Conservation (phyloP, 2,888 invertebrate genomes). For the Meandrusa payeni region DNA sequence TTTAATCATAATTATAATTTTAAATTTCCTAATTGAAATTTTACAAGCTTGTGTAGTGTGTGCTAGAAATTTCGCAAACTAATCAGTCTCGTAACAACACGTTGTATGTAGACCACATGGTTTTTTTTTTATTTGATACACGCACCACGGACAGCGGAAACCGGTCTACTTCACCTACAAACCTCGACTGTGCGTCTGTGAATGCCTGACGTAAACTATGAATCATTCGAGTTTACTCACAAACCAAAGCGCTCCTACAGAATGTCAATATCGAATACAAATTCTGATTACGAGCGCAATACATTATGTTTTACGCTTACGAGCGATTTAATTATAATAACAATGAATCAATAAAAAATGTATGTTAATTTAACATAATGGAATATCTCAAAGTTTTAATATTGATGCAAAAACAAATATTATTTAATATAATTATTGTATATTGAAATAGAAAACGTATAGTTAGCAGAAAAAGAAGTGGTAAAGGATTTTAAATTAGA, state of each 20-base stretch:
- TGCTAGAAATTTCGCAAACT: too few relatives aligned
- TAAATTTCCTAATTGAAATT: too few relatives aligned
- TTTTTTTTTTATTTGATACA: conserved; percentile 3
- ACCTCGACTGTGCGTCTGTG: conserved; percentile 1
- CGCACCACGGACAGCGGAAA: neutral
- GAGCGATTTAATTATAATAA: neutral
- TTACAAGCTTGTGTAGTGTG: too few relatives aligned
- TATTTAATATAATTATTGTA: too few relatives aligned
- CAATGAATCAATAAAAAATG: neutral
- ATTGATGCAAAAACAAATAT: too few relatives aligned
- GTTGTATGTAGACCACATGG: neutral
- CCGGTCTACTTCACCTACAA: conserved; percentile 22
- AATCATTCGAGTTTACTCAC: conserved; percentile 3
- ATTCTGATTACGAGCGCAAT: neutral
- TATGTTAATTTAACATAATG: neutral
- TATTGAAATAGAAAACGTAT: too few relatives aligned
- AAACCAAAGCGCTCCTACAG: neutral
- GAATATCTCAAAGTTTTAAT: too few relatives aligned
- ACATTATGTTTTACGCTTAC: neutral
- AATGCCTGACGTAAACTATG: conserved; percentile 13
- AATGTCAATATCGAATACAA: conserved; percentile 7
- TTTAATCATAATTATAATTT: too few relatives aligned
- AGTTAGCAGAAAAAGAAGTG: too few relatives aligned
- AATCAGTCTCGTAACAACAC: neutral
- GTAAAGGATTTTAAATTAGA: too few relatives aligned